Evolutionary conservation across 2,888 invertebrate genomes (phyloP).

Genomic region (Clepsis dumicolana): DNA sequence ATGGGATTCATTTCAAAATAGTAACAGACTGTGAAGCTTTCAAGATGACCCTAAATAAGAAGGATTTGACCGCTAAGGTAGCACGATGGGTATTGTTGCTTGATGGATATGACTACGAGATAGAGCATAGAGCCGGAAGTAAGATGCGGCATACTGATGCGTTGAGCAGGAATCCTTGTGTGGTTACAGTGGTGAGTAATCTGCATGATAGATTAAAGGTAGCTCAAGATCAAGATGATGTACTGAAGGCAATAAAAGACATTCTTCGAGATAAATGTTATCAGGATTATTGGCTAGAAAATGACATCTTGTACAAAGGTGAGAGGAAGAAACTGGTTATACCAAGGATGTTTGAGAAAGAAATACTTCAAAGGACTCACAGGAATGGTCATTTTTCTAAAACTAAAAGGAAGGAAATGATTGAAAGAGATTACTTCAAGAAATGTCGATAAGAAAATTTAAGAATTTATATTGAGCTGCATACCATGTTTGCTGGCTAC

Average conservation of each 20-base stretch:
- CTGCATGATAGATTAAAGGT: too few relatives aligned
- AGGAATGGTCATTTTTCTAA: conserved; percentile 5
- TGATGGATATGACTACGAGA: too few relatives aligned
- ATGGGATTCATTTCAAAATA: conserved; percentile 43
- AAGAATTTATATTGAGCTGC: neutral
- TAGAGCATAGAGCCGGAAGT: too few relatives aligned
- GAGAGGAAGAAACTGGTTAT: neutral
- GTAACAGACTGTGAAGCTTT: conserved; percentile 45
- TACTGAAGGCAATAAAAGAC: neutral
- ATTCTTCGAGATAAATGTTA: too few relatives aligned
- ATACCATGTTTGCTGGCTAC: conserved; percentile 14
- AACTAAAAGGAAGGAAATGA: conserved; percentile 8
- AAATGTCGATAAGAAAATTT: neutral
- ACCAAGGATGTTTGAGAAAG: conserved; percentile 9
- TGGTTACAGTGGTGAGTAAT: too few relatives aligned
- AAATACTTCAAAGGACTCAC: neutral
- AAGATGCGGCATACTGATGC: too few relatives aligned
- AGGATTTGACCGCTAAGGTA: too few relatives aligned
- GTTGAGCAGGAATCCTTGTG: conserved; percentile 3
- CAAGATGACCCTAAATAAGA: conserved; percentile 1
- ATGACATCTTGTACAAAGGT: too few relatives aligned
- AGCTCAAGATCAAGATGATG: conserved; percentile 19
- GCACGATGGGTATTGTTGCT: too few relatives aligned
- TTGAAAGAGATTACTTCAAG: conserved; percentile 5
- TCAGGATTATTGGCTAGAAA: too few relatives aligned